A percentile compares a stretch with the other conserved stretches of the same genome.
phyloP scores from a whole-genome alignment of 2,113 vertebrate genomes.

The Passer montanus region DNA sequence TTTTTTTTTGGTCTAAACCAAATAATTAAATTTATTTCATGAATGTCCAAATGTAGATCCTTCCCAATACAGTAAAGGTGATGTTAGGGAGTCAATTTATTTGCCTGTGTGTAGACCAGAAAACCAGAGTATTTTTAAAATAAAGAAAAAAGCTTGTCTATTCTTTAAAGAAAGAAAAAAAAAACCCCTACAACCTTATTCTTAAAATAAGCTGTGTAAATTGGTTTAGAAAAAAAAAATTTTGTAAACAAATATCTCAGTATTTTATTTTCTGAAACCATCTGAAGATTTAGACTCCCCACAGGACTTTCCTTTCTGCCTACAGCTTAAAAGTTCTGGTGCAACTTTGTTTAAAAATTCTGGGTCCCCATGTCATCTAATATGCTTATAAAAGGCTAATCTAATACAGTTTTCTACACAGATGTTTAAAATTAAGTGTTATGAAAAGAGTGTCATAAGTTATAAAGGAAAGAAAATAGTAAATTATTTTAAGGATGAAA shows the following conservation, averaged over 20 bases:
- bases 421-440: not conserved
- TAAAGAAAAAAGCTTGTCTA: not conserved
- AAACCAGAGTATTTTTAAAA: not conserved
- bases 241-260: not conserved
- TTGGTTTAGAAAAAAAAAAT: not conserved
- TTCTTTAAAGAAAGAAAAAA: no score
- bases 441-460: not conserved
- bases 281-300: not conserved
- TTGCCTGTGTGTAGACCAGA: not conserved
- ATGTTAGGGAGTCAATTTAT: not conserved
- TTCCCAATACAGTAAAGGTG: not conserved
- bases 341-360: not conserved
- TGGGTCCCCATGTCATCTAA: not conserved
- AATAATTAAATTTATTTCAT: not conserved
- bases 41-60: not conserved
- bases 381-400: not conserved
- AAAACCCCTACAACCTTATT: not conserved
- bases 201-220: not conserved
- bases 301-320: not conserved
- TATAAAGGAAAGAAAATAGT: not conserved
- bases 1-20: not conserved
- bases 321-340: not conserved
- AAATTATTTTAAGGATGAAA: not conserved
- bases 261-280: conserved; percentile 16
- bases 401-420: not conserved